Base-by-base conservation (phyloP, 2,113 vertebrate species). In the Lophura nycthemera region DNA sequence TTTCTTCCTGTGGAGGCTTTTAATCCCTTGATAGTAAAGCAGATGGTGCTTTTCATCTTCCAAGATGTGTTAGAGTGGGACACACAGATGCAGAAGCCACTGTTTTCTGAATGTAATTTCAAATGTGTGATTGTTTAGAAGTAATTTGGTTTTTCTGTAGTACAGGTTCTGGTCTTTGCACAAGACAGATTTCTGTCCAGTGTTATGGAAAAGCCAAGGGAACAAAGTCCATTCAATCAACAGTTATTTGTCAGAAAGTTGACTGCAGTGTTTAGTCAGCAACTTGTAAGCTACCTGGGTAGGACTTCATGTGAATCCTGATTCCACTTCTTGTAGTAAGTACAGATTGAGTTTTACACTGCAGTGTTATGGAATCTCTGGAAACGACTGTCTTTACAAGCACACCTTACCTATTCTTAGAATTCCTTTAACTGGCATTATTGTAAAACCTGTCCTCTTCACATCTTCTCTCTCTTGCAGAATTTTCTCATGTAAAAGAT, bases 401-500 rank as follows among this genome's bases (percentile, higher is more conserved):
- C 54, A 59, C 81, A 4, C 86, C 50, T 88, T 73, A 18, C 10
- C 11, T 60, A 3, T 42, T 88, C 69, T 65, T 61, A 78, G 32
- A 14, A 52, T 86, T 83, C 15, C 3, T 67, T 76, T 67, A 63
- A 65, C 21, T 27, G 64, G 4, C 29, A 29, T 45, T 83, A 30
- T n/a, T 69, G 11, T 77, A 57, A 87, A 89, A 42, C 13, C 4
- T 65, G 19, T 84, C 19, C 48, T 91, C 38, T 52, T 72, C 19
- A 52, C 77, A 83, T 24, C 36, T 79, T 72, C 66, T 65, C 61
- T 91, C 42, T 91, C 75, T 60, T 85, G 65, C 90, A 98, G 99
- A 97, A 98, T 98, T 98, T 98, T 98, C 98, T 99, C 97, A 99
- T 99, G 99, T 98, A 98, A 98, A 98, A 98, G 97, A 94, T 94